phyloP scores from a whole-genome alignment of 1,140 invertebrate species.

The Euwallacea fornicatus region DNA sequence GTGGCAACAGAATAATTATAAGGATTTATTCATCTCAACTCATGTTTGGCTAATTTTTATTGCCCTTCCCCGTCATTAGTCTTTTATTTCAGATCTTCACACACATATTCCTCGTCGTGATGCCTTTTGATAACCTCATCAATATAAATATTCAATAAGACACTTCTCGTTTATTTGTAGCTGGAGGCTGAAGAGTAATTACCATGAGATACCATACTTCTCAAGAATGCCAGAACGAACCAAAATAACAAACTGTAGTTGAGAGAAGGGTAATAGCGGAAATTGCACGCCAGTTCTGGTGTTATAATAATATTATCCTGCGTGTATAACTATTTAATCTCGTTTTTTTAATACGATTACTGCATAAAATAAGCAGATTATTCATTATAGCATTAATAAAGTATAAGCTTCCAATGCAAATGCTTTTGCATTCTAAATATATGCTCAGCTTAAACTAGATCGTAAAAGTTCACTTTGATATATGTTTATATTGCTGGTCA shows the following conservation, averaged over 20 bases:
- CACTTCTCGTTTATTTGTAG: too few relatives aligned
- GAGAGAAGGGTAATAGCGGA: neutral
- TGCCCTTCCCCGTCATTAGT: too few relatives aligned
- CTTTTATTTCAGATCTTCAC: too few relatives aligned
- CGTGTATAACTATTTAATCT: slow-evolving; percentile 15
- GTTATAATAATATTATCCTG: slow-evolving; percentile 14
- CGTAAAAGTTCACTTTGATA: slow-evolving; percentile 9
- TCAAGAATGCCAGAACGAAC: too few relatives aligned
- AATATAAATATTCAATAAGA: too few relatives aligned
- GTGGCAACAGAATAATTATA: slow-evolving; percentile 11
- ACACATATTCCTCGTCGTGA: too few relatives aligned
- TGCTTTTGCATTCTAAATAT: slow-evolving; percentile 3
- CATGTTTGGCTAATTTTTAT: too few relatives aligned
- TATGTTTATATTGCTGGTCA: slow-evolving; percentile 1
- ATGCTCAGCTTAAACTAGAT: slow-evolving; percentile 11
- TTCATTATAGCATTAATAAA: slow-evolving; percentile 18
- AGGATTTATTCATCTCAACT: slow-evolving; percentile 2
- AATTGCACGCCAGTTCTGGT: slow-evolving; percentile 7
- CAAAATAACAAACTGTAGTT: too few relatives aligned
- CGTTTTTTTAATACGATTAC: slow-evolving; percentile 17
- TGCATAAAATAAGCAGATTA: slow-evolving; percentile 15
- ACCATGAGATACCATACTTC: too few relatives aligned
- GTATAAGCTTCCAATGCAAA: slow-evolving; percentile 10
- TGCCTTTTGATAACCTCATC: too few relatives aligned
- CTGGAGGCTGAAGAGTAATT: too few relatives aligned